A percentile compares a stretch with the other conserved stretches of the same genome.
Evolutionary conservation across 2,888 invertebrate species (phyloP).

Genomic region (Agriotes lineatus): DNA sequence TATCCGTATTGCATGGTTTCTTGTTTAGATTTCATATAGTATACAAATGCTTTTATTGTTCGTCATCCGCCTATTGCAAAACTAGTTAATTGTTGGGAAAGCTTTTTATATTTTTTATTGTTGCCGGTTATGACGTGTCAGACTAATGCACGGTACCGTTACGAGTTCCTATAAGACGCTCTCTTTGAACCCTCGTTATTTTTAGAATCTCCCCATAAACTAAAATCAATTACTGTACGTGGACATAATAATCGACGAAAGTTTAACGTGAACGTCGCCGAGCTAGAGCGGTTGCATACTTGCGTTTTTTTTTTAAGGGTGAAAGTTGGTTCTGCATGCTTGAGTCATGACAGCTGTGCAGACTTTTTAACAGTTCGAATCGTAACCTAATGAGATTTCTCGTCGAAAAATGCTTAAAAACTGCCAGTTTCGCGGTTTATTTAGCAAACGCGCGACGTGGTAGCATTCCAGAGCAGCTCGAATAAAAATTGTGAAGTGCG

Average conservation of each 20-base stretch:
- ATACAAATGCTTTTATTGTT: neutral
- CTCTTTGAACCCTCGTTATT: conserved; percentile 19
- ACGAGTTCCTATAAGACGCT: conserved; percentile 15
- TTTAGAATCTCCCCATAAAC: neutral
- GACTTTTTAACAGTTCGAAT: conserved; percentile 11
- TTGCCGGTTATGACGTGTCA: conserved; percentile 41
- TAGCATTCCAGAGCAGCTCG: conserved; percentile 3
- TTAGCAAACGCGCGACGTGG: conserved; percentile 12
- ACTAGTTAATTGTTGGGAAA: neutral
- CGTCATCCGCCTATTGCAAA: neutral
- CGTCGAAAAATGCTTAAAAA: conserved; percentile 3
- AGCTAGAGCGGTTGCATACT: neutral
- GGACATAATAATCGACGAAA: neutral
- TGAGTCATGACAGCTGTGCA: conserved; percentile 38
- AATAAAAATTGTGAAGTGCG: neutral
- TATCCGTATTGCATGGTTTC: neutral
- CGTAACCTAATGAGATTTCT: conserved; percentile 12
- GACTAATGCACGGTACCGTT: conserved; percentile 29
- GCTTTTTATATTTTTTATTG: conserved; percentile 7
- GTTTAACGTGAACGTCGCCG: neutral
- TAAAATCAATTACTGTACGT: neutral
- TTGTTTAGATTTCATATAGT: neutral
- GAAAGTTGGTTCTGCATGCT: conserved; percentile 36
- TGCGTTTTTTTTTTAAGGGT: conserved; percentile 25
- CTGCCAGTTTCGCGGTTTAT: neutral